Evolutionary conservation across 2,797 vertebrate genomes (phyloP), one percentile per base, ranked within the genome.

Genomic region (Sparidentex hasta): DNA sequence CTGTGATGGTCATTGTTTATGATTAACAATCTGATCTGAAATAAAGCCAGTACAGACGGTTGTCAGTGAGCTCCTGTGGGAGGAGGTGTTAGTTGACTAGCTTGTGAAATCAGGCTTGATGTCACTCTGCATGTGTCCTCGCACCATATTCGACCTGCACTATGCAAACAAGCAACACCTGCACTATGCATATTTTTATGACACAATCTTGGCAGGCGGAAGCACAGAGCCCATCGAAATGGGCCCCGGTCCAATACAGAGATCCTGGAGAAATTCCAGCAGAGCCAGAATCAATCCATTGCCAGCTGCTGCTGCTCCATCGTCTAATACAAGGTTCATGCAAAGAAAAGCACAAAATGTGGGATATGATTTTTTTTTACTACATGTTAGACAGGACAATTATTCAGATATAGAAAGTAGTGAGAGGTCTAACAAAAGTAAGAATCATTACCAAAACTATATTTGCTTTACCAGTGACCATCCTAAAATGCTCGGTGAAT

Each of bases 201-300:
- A 85, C 85, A 88, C 68, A 72, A 44, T 67, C 54, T 79, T 89
- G 82, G 81, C 82, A 79, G 59, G 44, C 14, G 1, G 50, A 78
- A 56, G 54, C 64, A 67, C 21, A 18, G 47, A 65, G 59, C 76
- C 71, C 38, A 57, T 51, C 59, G 76, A 71, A 72, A 61, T 21
- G 59, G 78, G 58, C 71, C 17, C 41, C 7, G 1, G 18, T 71
- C 74, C 64, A 65, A 62, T 17, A 69, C 68, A 50, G 64, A 67
- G 51, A 27, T 86, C 69, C 74, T 81, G 54, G 70, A 80, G 43
- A 66, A 56, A 61, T 81, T 69, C 79, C 75, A 88, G 71, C 73
- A 14, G 21, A 78, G 82, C 63, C 78, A 70, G 52, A 84, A 68
- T 65, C 74, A 66, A 69, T 84, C 44, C 65, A 12, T 55, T 69